Base-by-base conservation (phyloP, 1,140 invertebrate genomes). In the Hylyphantes graminicola region DNA sequence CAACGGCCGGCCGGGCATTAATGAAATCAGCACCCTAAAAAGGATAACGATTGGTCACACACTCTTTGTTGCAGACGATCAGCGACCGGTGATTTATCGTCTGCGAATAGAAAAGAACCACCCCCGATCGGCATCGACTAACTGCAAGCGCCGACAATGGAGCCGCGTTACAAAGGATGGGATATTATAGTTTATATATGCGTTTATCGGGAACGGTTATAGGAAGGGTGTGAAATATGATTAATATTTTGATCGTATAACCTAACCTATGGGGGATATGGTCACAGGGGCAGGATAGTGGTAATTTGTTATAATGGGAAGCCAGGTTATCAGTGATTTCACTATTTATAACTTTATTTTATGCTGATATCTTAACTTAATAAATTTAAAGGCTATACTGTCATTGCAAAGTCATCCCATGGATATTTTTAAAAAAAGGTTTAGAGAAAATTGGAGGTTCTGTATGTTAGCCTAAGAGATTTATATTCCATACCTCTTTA, bases 1-100 rank as follows among this genome's bases (percentile, higher is more conserved):
- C 19, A 74, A 74, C 72, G 72, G 72, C 17, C 72, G 53, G 35
- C 57, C 17, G 68, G 10, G 53, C 59, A 51, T 73, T 74, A 83
- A 73, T 74, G 80, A 83, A 83, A 83, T 81, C 79, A 81, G 51
- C 51, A 19, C 57, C 61, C 72, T 35, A 57, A 75, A 83, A 83
- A 67, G 68, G 68, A 61, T 70, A 17, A 50, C 19, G 59, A 83
- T 75, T 83, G 80, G 80, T 83, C 80, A 83, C 80, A 75, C 19
- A 19, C 12, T 35, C 72, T 48, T 83, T 83, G 80, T 83, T 50
- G 57, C 67, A 53, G 53, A 72, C 79, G 35, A 73, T 81, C 79
- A 81, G 54, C 79, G 79, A 70, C 80, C 55, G 15, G 63, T 83
- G 80, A 83, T 83, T 83, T 83, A 83, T 83, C 72, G 80, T 83